Evolutionary conservation across 1,140 invertebrate species (phyloP), one percentile per base, ranked within the genome.

Genomic region (Diplogasteroides magnus): DNA sequence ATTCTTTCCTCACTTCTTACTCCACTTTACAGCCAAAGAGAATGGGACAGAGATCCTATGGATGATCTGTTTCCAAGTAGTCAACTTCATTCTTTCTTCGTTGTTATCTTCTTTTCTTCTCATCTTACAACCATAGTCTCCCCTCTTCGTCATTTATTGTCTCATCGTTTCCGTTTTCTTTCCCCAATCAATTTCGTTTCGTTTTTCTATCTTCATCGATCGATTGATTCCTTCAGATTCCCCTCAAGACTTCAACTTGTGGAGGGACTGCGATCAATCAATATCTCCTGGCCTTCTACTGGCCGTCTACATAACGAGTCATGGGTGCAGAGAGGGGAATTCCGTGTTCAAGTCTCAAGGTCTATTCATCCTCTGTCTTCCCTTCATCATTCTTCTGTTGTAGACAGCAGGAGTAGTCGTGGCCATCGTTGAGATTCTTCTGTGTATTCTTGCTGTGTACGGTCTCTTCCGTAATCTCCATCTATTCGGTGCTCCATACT

Each of bases 401-500:
- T 57, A 81, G 79, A 81, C 78, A 64, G 79, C 79, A 37, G 79
- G 81, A n/a, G 37, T 79, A 29, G 73, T 81, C 23, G 79, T 81
- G 25, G 79, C 79, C 1, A 75, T 81, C 48, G 82, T 81, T 1
- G 79, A 81, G 64, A 64, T 81, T 27, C 61, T 81, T 37, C 72
- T 81, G 1, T 81, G 81, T 68, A 69, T 83, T 58, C 68, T 81
- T 15, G 71, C 78, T 14, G 69, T 81, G 13, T 81, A 81, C 64
- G 79, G 79, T 19, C 67, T 81, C 32, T 82, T 81, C 73, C 73
- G 75, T 19, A 81, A 81, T 61, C 75, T 78, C 64, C 74, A 83
- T 61, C 32, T 81, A 6, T 81, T 81, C 67, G 79, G 79, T 37
- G 37, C 70, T 3, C 61, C 77, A 26, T 81, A 81, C 48, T 73